Evolutionary conservation across 2,797 vertebrate genomes (phyloP), one percentile per base, ranked within the genome.

Genomic region (Darevskia nairensis): DNA sequence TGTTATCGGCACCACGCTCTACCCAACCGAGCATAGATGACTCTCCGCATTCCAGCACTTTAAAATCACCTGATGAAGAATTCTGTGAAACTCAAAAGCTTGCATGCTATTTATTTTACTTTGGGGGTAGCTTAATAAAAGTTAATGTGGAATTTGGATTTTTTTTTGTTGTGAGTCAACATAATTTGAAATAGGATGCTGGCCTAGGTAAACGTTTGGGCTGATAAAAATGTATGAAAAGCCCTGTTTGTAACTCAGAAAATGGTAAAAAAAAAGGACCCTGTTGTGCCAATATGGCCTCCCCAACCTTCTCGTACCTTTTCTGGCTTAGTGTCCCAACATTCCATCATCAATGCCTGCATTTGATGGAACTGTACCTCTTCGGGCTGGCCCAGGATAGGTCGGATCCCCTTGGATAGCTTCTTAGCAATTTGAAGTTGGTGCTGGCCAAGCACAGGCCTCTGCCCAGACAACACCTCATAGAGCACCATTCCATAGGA

Each of bases 401-500:
- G 99, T 2, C 99, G 97, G 89, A 98, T 90, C 21, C 99, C 99
- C 94, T 98, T 99, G 77, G 98, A 98, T n/a, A 99, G 97, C 75
- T 99, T 99, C 96, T 98, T 99, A 0, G 98, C 97, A 2, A 99
- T 99, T 95, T 99, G 98, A 15, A 98, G 97, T 95, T 99, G 98
- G 92, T 99, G 99, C 4, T 98, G 98, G 19, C 98, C 98, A 82
- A 99, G 94, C 0, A 95, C 97, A 0, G 99, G 99, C 72, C 99
- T 94, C 78, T 96, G 97, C 2, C 99, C 99, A 0, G 98, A 98
- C 76, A 99, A 95, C 87, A 99, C 93, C 95, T 99, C 99, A 0
- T 98, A 99, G 2, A 99, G 95, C 72, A 99, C 98, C 99, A 99
- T 99, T 0, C 99, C 99, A 0, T 98, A 99, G 1, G 99, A 99